Evolutionary conservation across 2,888 invertebrate species (phyloP), one percentile per base, ranked within the genome.

Genomic region (Drosophila differens): DNA sequence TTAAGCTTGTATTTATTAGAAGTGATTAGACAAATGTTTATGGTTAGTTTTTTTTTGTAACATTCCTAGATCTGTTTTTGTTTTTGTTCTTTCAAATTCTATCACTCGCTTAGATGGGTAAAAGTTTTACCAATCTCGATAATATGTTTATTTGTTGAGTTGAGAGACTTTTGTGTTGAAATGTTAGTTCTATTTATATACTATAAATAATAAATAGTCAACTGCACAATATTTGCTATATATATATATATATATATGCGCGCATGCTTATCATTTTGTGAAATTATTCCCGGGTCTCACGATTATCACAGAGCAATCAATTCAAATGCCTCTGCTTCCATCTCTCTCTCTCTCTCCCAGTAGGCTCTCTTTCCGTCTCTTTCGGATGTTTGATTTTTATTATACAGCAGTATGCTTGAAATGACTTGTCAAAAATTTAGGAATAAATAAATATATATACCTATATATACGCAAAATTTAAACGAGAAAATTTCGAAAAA

Each of bases 401-500:
- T 5, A 10, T 1, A 19, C 14, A 32, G 10, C 25, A 71, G 77
- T 60, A 61, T 25, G 77, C 77, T 6, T 30, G 6, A 19, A n/a
- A 37, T 75, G 49, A 9, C 5, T 32, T 49, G 62, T 77, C 76
- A 62, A 65, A 72, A 77, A 66, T 77, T 28, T 52, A 2, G 16
- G 22, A 44, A 6, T 12, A 5, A 2, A 14, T 14, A 35, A 5
- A 44, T 2, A 22, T 0, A 44, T 44, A 22, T 12, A 44, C 12
- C 2, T 6, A 44, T 22, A 12, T 22, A 4, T 25, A 47, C 16
- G 2, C 22, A 25, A 47, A 25, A 25, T 47, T 25, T 7, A 16
- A 16, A 5, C 2, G 5, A 16, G 7, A 7, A 16, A 7, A 25
- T 22, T 22, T 22, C 16, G 14, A 47, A 14, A 47, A 25, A 35